Percentiles rank a stretch among this genome's conserved stretches.
Conservation (phyloP, 2,797 vertebrate genomes). For the Phrynocephalus guinanensis region DNA sequence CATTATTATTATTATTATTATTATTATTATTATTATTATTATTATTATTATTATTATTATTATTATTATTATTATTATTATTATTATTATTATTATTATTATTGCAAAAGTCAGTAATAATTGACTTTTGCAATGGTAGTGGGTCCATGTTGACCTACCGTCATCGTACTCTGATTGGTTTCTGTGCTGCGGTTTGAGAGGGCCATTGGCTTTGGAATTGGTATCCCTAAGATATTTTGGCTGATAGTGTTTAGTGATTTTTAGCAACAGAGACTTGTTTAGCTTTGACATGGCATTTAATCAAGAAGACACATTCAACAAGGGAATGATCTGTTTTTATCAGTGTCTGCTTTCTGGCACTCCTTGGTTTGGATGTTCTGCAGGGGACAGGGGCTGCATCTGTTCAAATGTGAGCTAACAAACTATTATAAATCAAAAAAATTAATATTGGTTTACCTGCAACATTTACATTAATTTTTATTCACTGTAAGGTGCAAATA, state of each 20-base stretch:
- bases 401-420: neutral
- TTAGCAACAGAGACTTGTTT: neutral
- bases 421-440: constrained; percentile 10
- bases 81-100: too few relatives aligned
- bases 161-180: neutral
- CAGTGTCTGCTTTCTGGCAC: neutral
- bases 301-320: neutral
- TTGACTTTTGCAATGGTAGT: neutral
- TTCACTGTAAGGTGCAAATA: constrained; percentile 30
- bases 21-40: too few relatives aligned
- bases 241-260: neutral
- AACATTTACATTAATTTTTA: constrained; percentile 25
- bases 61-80: too few relatives aligned
- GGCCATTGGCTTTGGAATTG: accelerated
- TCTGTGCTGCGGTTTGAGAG: neutral
- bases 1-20: too few relatives aligned
- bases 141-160: neutral
- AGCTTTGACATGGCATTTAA: neutral
- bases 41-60: too few relatives aligned
- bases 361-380: neutral
- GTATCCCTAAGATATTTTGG: neutral
- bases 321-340: neutral
- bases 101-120: too few relatives aligned
- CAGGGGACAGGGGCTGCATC: neutral
- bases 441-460: constrained; percentile 1